Evolutionary conservation across 2,888 invertebrate genomes (phyloP), one percentile per base, ranked within the genome.

Genomic region (Ephialtes manifestator): DNA sequence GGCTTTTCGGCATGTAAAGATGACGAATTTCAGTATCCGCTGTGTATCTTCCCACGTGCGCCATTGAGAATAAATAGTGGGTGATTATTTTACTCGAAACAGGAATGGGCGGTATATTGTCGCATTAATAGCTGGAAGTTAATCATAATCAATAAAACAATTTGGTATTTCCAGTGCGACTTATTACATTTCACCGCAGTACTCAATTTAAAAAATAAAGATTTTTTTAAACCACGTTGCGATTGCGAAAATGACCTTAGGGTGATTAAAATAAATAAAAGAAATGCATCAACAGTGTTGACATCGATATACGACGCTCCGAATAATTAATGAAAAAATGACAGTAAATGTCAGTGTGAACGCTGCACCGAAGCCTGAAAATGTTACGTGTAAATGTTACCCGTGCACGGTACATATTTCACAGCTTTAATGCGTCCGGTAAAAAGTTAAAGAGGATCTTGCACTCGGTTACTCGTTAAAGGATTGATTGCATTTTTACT

Each of bases 341-440:
- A 43, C 11, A 20, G 39, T 65, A 39, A 65, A 65, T 65, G 18
- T 65, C 65, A 39, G 35, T 20, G 65, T 65, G 39, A 3, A 11
- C 18, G 65, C 3, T 35, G 4, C 10, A n/a, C 39, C 31, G 39
- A 63, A 35, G 35, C 8, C 10, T 39, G 35, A 65, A 65, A 65
- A 65, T 65, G 65, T 65, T 65, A 65, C 65, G 65, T 18, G 39
- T 20, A 20, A 65, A 65, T 65, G 39, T 65, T 65, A 65, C 20
- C 39, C n/a, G n/a, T n/a, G 28, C 60, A n/a, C 65, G 65, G 35
- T 20, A 8, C 11, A 43, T 65, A 43, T 39, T 39, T 65, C 20
- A 65, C 65, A 39, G 65, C 65, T 43, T 65, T 65, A 65, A 65
- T 18, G 20, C 20, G 20, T 3, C 18, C 18, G 39, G 28, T 4